Base-by-base conservation (phyloP, 2,113 vertebrate species). In the Puma concolor region DNA sequence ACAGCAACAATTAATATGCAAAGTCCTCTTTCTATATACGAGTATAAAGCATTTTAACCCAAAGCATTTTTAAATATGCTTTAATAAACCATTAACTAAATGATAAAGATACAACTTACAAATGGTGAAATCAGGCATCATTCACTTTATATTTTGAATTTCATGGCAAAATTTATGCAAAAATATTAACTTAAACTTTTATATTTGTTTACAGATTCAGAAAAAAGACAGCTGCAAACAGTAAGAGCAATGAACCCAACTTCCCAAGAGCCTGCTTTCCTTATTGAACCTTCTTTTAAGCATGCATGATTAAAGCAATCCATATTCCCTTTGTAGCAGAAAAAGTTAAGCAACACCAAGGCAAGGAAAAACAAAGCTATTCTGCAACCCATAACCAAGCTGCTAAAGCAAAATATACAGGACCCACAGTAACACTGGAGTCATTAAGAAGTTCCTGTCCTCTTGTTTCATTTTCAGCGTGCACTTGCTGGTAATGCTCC, bases 401-500 rank as follows among this genome's bases (percentile, higher is more conserved):
- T 97, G 97, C 96, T 96, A 95, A 97, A 98, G 98, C 88, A 98
- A 98, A 98, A 98, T 95, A 98, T 95, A 97, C 44, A 98, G 96
- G 98, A 99, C 98, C 98, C 99, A 99, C 99, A 98, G 92, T 98
- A 97, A 97, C 31, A 98, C 96, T 96, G 67, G 98, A 95, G 50
- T 98, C 96, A 97, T 98, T 98, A 98, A 29, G 97, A 95, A 98
- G 98, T 31, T 98, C 97, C 97, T 98, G 97, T 98, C 96, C 97
- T 98, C 98, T 98, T 90, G 96, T 76, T 98, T 97, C 98, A 97
- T 87, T 97, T 93, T 98, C 98, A 97, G 16, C 5, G 86, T 99
- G 99, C 36, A 98, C 98, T 97, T 97, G 97, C 98, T 98, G 97
- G 98, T 99, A 99, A 99, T 99, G 99, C 93, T 98, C 98, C 98